Evolutionary conservation across 2,113 vertebrate species (phyloP).

Genomic region (Cathartes aura): DNA sequence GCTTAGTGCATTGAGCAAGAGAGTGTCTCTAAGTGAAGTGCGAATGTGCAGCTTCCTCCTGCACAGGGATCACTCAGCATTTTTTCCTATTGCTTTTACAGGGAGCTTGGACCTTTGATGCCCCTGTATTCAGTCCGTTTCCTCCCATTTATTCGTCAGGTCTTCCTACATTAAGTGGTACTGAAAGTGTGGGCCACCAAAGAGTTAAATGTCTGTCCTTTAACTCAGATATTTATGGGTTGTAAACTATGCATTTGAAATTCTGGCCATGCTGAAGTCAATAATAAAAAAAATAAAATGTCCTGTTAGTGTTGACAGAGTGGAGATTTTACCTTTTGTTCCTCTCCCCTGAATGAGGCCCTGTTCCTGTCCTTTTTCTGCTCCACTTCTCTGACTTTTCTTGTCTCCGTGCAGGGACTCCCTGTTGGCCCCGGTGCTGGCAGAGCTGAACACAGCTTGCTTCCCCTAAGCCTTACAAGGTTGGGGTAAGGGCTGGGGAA

Average conservation of each 20-base stretch:
- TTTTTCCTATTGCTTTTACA: background rate
- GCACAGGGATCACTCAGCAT: fast-evolving
- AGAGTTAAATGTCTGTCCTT: background rate
- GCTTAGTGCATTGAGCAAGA: background rate
- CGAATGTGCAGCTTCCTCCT: fast-evolving
- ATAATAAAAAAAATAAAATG: background rate
- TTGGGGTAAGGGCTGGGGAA: background rate
- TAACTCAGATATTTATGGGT: background rate
- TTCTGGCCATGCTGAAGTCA: background rate
- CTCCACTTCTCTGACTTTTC: background rate
- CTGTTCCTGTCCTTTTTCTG: background rate
- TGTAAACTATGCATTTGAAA: background rate
- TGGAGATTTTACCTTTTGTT: background rate
- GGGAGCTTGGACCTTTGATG: background rate
- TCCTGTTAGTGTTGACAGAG: background rate
- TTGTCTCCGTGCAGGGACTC: fast-evolving
- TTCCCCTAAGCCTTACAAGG: background rate
- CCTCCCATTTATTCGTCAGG: background rate
- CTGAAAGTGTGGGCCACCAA: background rate
- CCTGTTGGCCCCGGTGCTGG: fast-evolving
- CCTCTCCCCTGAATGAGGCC: background rate
- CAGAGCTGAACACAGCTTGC: background rate
- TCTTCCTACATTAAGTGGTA: background rate
- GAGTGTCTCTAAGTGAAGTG: background rate
- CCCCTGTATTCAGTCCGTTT: background rate